phyloP scores from a whole-genome alignment of 2,797 vertebrate species.

The Chromobotia macracanthus region DNA sequence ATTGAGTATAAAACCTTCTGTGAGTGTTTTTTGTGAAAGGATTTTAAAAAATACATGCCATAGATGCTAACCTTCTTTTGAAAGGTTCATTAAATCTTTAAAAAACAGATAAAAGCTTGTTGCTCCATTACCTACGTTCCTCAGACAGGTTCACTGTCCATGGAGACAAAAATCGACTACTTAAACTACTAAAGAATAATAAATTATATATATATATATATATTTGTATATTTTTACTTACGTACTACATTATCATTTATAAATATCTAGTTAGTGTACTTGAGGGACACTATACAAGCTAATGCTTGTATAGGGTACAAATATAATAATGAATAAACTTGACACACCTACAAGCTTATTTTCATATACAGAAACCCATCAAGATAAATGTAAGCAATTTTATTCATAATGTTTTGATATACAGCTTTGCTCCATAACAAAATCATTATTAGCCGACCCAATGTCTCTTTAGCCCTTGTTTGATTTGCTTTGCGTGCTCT shows the following conservation, averaged over 20 bases:
- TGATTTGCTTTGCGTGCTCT: slow-evolving; percentile 30
- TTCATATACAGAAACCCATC: background rate
- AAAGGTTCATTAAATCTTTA: slow-evolving; percentile 36
- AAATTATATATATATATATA: no score
- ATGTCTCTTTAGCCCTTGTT: slow-evolving; percentile 41
- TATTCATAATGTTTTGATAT: background rate
- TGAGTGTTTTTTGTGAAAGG: background rate
- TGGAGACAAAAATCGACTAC: background rate
- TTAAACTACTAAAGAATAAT: no score
- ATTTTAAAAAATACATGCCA: slow-evolving; percentile 20
- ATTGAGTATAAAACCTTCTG: background rate
- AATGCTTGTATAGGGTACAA: no score
- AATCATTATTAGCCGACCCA: slow-evolving; percentile 4
- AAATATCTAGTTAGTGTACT: no score
- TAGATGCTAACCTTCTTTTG: slow-evolving; percentile 23
- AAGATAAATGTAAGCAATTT: background rate
- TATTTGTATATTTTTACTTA: no score
- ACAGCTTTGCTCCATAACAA: background rate
- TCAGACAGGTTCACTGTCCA: background rate
- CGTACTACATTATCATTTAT: no score
- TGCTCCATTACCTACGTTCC: background rate
- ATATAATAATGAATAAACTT: no score
- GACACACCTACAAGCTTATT: background rate
- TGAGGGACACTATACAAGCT: no score
- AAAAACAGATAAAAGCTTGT: slow-evolving; percentile 22